phyloP scores from a whole-genome alignment of 35 echinoderm and acorn worm species.

The Lytechinus variegatus region DNA sequence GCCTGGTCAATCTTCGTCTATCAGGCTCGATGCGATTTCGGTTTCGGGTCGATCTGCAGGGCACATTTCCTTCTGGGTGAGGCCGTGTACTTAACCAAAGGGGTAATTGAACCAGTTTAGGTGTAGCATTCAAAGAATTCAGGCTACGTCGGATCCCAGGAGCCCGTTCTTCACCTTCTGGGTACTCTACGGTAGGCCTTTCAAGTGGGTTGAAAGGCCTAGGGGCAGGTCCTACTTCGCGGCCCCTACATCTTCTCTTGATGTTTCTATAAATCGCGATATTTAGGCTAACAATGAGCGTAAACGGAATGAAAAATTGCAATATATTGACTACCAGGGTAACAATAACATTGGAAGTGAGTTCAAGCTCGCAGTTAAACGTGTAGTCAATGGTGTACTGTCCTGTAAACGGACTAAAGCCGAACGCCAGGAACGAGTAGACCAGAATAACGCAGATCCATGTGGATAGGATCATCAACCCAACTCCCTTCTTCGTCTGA shows the following conservation, averaged over 20 bases:
- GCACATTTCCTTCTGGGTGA: too few relatives aligned
- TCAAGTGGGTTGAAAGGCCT: too few relatives aligned
- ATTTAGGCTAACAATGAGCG: slow-evolving; percentile 51
- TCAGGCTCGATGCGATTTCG: not conserved
- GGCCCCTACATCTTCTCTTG: not conserved
- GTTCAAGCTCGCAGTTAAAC: slow-evolving; percentile 58
- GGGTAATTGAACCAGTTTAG: too few relatives aligned
- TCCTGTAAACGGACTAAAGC: not conserved
- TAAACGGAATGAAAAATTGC: slow-evolving; percentile 57
- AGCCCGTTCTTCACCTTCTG: too few relatives aligned
- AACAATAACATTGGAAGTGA: not conserved
- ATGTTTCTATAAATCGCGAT: not conserved
- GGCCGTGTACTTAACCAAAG: too few relatives aligned
- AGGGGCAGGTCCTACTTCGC: not conserved
- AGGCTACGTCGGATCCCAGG: too few relatives aligned
- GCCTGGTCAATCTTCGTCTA: not conserved
- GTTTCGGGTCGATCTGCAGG: too few relatives aligned
- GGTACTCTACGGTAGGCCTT: too few relatives aligned
- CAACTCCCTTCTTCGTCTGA: slow-evolving; percentile 49
- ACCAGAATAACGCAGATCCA: not conserved
- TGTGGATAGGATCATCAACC: not conserved
- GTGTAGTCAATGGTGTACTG: slow-evolving; percentile 2
- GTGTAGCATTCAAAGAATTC: too few relatives aligned
- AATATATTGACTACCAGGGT: slow-evolving; percentile 26
- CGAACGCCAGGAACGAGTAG: not conserved